phyloP scores from a whole-genome alignment of 2,113 vertebrate genomes.

The Hylia prasina region DNA sequence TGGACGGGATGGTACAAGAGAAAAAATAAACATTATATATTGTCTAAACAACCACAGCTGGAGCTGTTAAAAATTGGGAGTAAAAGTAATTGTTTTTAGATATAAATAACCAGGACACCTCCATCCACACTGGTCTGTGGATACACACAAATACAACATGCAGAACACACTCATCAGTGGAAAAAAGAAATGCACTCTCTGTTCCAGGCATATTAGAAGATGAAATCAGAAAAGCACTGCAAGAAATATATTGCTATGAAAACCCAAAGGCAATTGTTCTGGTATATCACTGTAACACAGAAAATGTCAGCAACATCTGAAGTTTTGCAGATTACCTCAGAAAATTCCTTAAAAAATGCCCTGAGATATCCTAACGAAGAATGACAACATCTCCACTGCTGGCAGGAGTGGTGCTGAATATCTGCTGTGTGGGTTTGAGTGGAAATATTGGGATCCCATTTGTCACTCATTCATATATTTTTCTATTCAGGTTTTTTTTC shows the following conservation, averaged over 20 bases:
- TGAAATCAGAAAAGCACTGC: background rate
- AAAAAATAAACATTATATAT: background rate
- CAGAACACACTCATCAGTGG: background rate
- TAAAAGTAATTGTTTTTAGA: background rate
- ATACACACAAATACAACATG: background rate
- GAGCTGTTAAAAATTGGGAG: background rate
- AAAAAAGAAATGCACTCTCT: background rate
- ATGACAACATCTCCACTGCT: background rate
- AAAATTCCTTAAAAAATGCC: background rate
- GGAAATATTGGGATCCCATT: background rate
- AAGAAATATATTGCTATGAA: background rate
- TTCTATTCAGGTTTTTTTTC: background rate
- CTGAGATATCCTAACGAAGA: background rate
- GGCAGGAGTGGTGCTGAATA: background rate
- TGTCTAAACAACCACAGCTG: background rate
- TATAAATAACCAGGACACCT: background rate
- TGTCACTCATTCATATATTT: background rate
- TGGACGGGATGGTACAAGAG: background rate
- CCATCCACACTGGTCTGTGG: fast-evolving
- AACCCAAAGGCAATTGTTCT: background rate
- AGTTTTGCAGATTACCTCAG: background rate
- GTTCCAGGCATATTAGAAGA: background rate
- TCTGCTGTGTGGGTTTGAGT: background rate
- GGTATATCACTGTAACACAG: background rate
- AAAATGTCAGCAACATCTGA: background rate